Conservation (phyloP, 2,113 vertebrate genomes). For the Orientallactaga bullata region DNA sequence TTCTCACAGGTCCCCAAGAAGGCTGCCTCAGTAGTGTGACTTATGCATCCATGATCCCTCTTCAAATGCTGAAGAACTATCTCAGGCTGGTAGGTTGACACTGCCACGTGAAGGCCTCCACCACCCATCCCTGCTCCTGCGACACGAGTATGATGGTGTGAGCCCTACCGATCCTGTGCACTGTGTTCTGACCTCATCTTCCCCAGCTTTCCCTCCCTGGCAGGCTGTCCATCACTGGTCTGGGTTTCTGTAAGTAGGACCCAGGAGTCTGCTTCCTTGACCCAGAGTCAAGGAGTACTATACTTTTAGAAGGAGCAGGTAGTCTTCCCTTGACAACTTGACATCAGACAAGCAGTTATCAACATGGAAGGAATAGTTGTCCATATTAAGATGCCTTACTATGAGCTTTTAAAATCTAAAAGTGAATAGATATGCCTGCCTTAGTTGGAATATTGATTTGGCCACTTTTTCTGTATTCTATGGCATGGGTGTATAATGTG, state of each 20-base stretch:
- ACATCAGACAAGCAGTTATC: neutral
- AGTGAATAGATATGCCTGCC: neutral
- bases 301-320: neutral
- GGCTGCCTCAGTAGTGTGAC: slow-evolving; percentile 93
- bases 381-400: neutral
- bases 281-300: neutral
- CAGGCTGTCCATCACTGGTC: neutral
- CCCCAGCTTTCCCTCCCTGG: neutral
- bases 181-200: neutral
- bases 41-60: slow-evolving; percentile 93
- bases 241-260: neutral
- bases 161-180: neutral
- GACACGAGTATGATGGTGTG: accelerated
- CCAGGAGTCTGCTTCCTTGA: neutral
- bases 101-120: accelerated
- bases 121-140: neutral
- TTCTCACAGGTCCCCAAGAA: slow-evolving; percentile 92
- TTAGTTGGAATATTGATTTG: neutral
- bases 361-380: neutral
- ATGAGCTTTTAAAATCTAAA: neutral
- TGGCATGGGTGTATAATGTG: too few species aligned
- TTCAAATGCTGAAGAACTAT: slow-evolving; percentile 96
- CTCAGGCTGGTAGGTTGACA: slow-evolving; percentile 91
- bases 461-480: neutral
- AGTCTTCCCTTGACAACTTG: neutral